Conservation (phyloP, 2,888 invertebrate genomes). For the Drepanosiphum platanoidis region DNA sequence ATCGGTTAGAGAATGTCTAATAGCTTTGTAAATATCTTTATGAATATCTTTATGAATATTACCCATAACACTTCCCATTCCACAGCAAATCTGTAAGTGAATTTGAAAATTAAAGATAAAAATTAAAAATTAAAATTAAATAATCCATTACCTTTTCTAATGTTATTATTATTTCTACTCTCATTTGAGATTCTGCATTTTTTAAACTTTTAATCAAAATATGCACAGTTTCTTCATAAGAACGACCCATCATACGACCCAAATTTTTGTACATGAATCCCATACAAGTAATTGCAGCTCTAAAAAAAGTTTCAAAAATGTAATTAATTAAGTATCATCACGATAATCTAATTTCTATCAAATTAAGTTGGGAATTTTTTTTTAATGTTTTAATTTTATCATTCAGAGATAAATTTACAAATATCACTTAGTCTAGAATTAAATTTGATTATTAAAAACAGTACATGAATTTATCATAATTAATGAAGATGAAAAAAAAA, state of each 20-base stretch:
- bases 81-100: slow-evolving; percentile 77
- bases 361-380: no score
- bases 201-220: slow-evolving; percentile 89
- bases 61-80: slow-evolving; percentile 93
- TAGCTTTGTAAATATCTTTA: slow-evolving; percentile 91
- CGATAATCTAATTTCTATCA: not conserved
- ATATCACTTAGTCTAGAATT: no score
- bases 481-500: no score
- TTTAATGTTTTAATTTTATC: not conserved
- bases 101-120: not conserved
- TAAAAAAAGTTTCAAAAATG: slow-evolving; percentile 69
- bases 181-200: slow-evolving; percentile 94
- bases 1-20: slow-evolving; percentile 88
- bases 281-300: slow-evolving; percentile 94
- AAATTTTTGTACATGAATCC: slow-evolving; percentile 98
- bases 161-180: slow-evolving; percentile 97
- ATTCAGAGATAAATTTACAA: not conserved
- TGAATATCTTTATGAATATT: slow-evolving; percentile 87
- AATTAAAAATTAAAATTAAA: no score
- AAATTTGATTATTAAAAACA: no score
- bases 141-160: slow-evolving; percentile 84
- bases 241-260: slow-evolving; percentile 98
- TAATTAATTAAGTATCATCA: slow-evolving; percentile 45
- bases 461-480: no score
- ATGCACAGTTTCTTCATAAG: slow-evolving; percentile 97